These are phyloP conservation scores for Lycodopsis pacificus DNA, from an alignment of 2,797 vertebrate genomes.

Conservation along the genomic window DNA sequence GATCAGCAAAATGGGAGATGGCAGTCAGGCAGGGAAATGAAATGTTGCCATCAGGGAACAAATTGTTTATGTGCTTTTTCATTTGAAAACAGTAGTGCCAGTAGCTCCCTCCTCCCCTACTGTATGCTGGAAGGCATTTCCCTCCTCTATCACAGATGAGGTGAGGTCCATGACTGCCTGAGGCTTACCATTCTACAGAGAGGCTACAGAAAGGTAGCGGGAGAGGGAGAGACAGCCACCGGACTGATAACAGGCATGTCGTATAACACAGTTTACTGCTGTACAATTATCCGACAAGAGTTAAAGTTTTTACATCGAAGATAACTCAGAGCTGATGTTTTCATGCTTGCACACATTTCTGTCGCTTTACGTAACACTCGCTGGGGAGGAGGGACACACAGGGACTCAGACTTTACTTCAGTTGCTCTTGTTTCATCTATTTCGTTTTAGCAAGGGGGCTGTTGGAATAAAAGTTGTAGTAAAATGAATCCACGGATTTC, in stretches of 20 bases:
- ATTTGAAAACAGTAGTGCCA: conserved; percentile 63
- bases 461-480: conserved; percentile 5
- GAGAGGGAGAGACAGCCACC: conserved; percentile 32
- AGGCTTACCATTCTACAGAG: conserved; percentile 57
- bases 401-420: conserved; percentile 13
- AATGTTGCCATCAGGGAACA: conserved; percentile 64
- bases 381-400: conserved; percentile 9
- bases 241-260: conserved; percentile 32
- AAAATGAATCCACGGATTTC: conserved; percentile 35
- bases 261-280: conserved; percentile 39
- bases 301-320: conserved; percentile 28
- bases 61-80: conserved; percentile 73
- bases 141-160: conserved; percentile 62
- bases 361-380: conserved; percentile 30
- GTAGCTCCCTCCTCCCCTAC: conserved; percentile 42
- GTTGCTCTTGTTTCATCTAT: conserved; percentile 17
- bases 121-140: conserved; percentile 63
- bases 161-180: conserved; percentile 60
- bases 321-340: conserved; percentile 24
- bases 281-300: conserved; percentile 26
- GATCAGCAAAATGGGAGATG: conserved; percentile 66
- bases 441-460: conserved; percentile 4
- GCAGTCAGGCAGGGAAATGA: conserved; percentile 68
- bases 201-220: conserved; percentile 27
- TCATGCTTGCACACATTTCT: conserved; percentile 32